Base-by-base conservation (phyloP, 1,140 invertebrate genomes). In the Cardiocondyla obscurior region DNA sequence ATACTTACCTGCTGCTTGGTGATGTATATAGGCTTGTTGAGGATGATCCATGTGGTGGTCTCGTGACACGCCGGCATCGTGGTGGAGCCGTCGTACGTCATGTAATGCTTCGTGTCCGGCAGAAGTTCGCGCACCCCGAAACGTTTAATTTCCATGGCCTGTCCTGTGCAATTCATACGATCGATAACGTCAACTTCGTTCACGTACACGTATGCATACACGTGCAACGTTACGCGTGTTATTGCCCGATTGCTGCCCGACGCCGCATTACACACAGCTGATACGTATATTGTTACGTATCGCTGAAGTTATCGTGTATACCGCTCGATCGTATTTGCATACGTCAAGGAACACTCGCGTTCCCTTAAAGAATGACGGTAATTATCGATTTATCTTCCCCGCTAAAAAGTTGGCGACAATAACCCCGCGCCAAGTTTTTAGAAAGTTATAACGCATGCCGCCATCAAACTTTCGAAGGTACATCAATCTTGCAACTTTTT, bases 21-120 rank as follows among this genome's bases (percentile, higher is more conserved):
- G 92, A 98, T 98, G 94, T 99, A 99, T 92, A 99, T 98, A 55
- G 98, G 98, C 94, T 98, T 99, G 94, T 99, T 99, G 90, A 99
- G 95, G 85, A 99, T 97, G 91, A 99, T 96, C 98, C 98, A 99
- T 85, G 98, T 99, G 92, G 98, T 97, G 30, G 97, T 98, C 93
- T 98, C 97, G 94, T 98, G 97, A 94, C 97, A 98, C 77, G 97
- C 97, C 1, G 98, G 98, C 94, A 98, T 98, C 53, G 98, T 99
- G 19, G 98, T 98, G 55, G 98, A 99, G 42, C 98, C 98, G 90
- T 99, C 98, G 94, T 99, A 99, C 30, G 98, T 99, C 96, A 99
- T 98, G 94, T 99, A 99, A 93, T 98, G 97, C 90, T 98, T 97
- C 62, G 98, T 99, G 89, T 98, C 97, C 2, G 98, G 98, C 49